Base-by-base conservation (phyloP, 1,140 invertebrate species). In the Trichonephila inaurata region DNA sequence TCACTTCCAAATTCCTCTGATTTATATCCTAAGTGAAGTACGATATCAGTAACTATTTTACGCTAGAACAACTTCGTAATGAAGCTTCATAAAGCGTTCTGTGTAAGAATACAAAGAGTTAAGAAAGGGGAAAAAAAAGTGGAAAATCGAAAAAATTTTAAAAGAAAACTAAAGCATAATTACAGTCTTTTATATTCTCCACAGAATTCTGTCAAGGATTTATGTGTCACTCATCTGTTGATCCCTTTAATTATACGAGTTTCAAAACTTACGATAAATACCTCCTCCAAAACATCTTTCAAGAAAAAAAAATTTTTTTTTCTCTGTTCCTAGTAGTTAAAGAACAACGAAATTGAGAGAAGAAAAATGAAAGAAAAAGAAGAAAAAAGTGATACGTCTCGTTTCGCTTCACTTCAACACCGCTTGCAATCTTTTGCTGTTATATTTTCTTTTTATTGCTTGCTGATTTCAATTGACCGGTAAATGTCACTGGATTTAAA, bases 231-330 rank as follows among this genome's bases (percentile, higher is more conserved):
- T 90, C 89, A 81, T 89, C 40, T 61, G 24, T 33, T 90, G 89
- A 90, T 77, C 89, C 69, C 69, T 62, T 44, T 90, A 90, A 90
- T 90, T 90, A 90, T 90, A 81, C 64, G 24, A 40, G 51, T 90
- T 90, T 81, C 24, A 90, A 90, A 61, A 61, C 89, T 77, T 51
- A 28, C 21, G 66, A 69, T 19, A 72, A 89, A 89, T 66, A 72
- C 62, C 64, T 72, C 61, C 33, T 51, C n/a, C 21, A 89, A 66
- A 72, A 87, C 64, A 24, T 66, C 33, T 40, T n/a, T 51, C 51
- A 51, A 51, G 10, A 51, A 58, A 44, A 61, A 16, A 4, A 24
- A 28, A 28, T 28, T 87, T 61, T 28, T 87, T 87, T 60, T 64
- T 72, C 51, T 2, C 12, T 77, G 4, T 12, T 2, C 14, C 28